Evolutionary conservation across 2,888 invertebrate species (phyloP), one percentile per base, ranked within the genome.

Genomic region (Melinaea menophilus): DNA sequence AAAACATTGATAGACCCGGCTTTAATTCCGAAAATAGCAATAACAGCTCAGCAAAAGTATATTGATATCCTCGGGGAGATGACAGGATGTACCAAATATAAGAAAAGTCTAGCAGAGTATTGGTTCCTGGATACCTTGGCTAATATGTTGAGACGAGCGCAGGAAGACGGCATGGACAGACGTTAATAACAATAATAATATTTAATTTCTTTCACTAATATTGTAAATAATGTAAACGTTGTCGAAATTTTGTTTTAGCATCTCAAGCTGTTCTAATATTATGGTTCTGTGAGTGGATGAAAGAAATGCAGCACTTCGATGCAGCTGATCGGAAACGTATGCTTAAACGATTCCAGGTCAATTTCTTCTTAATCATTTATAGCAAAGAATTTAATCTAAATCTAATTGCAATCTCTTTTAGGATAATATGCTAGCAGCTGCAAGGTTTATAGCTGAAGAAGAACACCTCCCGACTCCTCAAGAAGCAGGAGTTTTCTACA

Each of bases 111-210:
- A 61, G 85, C 90, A 0, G 90, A 91, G 61, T 91, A 77, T 72
- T 92, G 92, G 92, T 90, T 92, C 62, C 69, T 92, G 71, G 92
- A 92, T 47, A 90, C 87, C 0, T 35, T 92, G 64, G 88, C 91
- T 0, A 85, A 87, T 69, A 63, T 90, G 65, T 67, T 90, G 68
- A 77, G 86, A 60, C 75, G 90, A n/a, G 88, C 87, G 0, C 90
- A 90, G 48, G 81, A 77, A 0, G 88, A 89, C 58, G 69, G 71
- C 1, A 56, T 90, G 63, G 73, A 82, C 61, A 79, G 79, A 73
- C 69, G 90, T 89, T 58, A 79, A 82, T 51, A 51, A 5, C 22
- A 51, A 13, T 51, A 51, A 51, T 48, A 48, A 11, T 51, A 31
- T 31, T 51, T 9, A 9, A 41, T 41, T 9, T 41, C 7, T 9